Conservation (phyloP, 2,797 vertebrate genomes). For the Artibeus lituratus region DNA sequence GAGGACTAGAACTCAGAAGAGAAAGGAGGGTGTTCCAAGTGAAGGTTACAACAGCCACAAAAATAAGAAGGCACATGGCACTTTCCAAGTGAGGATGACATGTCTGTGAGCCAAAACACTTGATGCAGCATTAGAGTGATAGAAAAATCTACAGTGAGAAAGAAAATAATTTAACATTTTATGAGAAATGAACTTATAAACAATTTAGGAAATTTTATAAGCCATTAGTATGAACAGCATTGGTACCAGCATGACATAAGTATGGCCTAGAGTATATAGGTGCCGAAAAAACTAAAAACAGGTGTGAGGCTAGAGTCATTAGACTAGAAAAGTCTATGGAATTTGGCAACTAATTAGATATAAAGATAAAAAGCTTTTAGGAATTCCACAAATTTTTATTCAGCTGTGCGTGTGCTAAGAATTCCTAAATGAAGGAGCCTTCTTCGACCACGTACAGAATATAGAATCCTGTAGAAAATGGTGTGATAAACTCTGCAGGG, state of each 20-base stretch:
- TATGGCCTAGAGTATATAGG: not conserved
- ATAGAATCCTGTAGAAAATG: not conserved
- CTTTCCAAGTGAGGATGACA: slow-evolving; percentile 9
- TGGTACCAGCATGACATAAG: not conserved
- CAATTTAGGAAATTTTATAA: not conserved
- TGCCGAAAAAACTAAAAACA: not conserved
- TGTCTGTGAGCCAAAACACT: not conserved
- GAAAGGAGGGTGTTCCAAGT: not conserved
- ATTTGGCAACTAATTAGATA: not conserved
- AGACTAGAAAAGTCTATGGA: not conserved
- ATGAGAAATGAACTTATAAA: not conserved
- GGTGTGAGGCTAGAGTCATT: not conserved
- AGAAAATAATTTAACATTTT: not conserved
- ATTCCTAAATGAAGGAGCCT: not conserved
- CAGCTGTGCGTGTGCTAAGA: not conserved
- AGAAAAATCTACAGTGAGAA: not conserved
- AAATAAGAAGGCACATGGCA: not conserved
- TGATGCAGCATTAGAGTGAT: not conserved
- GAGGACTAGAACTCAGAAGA: not conserved
- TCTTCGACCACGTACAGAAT: not conserved
- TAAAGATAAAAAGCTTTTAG: not conserved
- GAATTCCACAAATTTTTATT: not conserved
- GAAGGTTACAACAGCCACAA: not conserved
- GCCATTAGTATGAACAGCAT: not conserved
- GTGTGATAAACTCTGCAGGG: not conserved